A percentile compares a stretch with the other conserved stretches of the same genome.
phyloP scores from a whole-genome alignment of 1,140 invertebrate genomes.

The Pinna nobilis region DNA sequence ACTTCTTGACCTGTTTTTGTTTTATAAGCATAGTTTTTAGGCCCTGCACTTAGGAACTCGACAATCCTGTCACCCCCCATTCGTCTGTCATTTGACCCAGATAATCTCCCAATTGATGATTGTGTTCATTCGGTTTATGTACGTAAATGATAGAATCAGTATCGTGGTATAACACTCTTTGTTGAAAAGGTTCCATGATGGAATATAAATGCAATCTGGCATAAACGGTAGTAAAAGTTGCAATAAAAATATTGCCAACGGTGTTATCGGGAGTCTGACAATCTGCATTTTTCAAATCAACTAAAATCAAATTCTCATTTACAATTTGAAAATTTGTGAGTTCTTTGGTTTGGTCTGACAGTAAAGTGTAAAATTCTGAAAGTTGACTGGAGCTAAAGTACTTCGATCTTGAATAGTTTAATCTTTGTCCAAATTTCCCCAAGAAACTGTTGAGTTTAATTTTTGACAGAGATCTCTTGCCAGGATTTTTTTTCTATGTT shows the following conservation, averaged over 20 bases:
- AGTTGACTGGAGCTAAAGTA: constrained; percentile 30
- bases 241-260: constrained; percentile 70
- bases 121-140: background rate
- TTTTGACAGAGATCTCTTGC: constrained; percentile 48
- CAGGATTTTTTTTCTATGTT: constrained; percentile 69
- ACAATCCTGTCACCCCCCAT: constrained; percentile 7
- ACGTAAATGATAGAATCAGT: constrained; percentile 65
- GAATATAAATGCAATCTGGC: constrained; percentile 72
- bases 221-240: constrained; percentile 71
- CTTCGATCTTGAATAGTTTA: background rate
- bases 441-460: constrained; percentile 53
- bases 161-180: constrained; percentile 71
- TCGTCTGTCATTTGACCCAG: constrained; percentile 43
- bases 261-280: constrained; percentile 35
- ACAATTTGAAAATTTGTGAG: constrained; percentile 26
- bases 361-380: constrained; percentile 42
- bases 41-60: constrained; percentile 34
- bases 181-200: constrained; percentile 63
- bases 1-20: constrained; percentile 19
- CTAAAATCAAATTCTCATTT: constrained; percentile 6
- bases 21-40: constrained; percentile 47
- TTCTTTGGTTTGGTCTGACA: constrained; percentile 10
- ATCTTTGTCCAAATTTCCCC: constrained; percentile 53
- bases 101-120: constrained; percentile 29
- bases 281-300: constrained; percentile 5